Conservation (phyloP, 2,888 invertebrate genomes). For the Cantharis nigra region DNA sequence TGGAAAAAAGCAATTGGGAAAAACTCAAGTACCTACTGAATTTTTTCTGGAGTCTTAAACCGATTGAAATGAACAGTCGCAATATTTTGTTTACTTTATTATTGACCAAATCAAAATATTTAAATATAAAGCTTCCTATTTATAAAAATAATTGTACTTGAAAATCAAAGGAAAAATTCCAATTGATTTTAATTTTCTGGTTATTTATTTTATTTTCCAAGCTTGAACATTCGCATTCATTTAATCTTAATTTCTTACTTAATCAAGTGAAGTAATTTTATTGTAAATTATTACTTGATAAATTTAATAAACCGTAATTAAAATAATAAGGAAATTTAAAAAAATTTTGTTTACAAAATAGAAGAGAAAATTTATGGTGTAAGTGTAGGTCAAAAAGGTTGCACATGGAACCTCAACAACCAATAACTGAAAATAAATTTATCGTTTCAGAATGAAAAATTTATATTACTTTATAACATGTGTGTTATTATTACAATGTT, state of each 20-base stretch:
- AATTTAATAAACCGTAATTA: not conserved
- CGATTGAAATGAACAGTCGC: not conserved
- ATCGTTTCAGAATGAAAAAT: constrained; percentile 7
- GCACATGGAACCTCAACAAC: constrained; percentile 7
- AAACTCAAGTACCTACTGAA: too few relatives aligned
- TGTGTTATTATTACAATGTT: constrained; percentile 16
- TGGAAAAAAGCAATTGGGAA: too few relatives aligned
- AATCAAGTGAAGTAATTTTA: not conserved
- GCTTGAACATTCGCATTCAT: not conserved
- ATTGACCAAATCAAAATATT: not conserved
- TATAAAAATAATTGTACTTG: not conserved
- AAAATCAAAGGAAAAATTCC: not conserved
- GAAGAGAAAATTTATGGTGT: not conserved
- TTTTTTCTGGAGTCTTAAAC: too few relatives aligned
- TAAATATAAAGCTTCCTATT: not conserved
- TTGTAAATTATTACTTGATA: not conserved
- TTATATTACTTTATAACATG: constrained; percentile 8
- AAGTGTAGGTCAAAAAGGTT: constrained; percentile 4
- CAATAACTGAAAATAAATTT: constrained; percentile 1
- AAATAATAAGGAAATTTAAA: not conserved
- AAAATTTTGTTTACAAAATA: not conserved
- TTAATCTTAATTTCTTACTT: not conserved
- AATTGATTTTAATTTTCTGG: not conserved
- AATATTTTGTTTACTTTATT: not conserved
- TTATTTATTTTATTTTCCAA: too few relatives aligned